Evolutionary conservation across 2,113 vertebrate species (phyloP).

Genomic region (Rhombomys opimus): DNA sequence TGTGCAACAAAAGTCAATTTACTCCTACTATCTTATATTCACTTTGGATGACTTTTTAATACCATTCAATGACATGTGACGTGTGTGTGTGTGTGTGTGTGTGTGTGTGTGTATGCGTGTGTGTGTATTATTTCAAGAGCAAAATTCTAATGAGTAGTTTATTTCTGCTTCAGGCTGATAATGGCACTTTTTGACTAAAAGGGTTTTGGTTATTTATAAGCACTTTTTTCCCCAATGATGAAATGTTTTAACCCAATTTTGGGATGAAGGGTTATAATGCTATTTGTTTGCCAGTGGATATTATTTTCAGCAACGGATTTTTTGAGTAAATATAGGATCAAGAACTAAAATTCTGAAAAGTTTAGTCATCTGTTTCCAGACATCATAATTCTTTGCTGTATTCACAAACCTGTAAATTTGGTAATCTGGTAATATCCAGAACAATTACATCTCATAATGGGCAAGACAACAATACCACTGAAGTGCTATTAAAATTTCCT

Average conservation of each 20-base stretch:
- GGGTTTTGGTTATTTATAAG: background rate
- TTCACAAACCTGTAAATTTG: background rate
- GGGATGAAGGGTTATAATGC: background rate
- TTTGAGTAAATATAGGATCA: constrained; percentile 11
- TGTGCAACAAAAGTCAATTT: constrained; percentile 4
- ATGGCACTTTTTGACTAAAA: background rate
- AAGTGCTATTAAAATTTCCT: constrained; percentile 37
- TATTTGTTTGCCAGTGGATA: background rate
- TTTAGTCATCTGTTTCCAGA: background rate
- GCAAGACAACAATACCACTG: background rate
- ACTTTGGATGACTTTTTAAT: background rate
- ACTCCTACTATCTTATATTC: background rate
- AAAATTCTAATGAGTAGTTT: constrained; percentile 30
- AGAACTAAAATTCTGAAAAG: background rate
- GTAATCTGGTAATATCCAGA: background rate
- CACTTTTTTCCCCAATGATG: background rate
- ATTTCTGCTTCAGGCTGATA: constrained; percentile 11
- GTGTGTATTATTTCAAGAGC: background rate
- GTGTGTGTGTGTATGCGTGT: no score
- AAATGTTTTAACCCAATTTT: background rate
- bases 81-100: no score
- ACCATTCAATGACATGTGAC: background rate
- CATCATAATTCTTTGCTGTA: background rate
- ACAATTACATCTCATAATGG: background rate
- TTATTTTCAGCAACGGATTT: background rate